A percentile compares a stretch with the other conserved stretches of the same genome.
phyloP scores from a whole-genome alignment of 2,797 vertebrate species.

The Gouania willdenowi region DNA sequence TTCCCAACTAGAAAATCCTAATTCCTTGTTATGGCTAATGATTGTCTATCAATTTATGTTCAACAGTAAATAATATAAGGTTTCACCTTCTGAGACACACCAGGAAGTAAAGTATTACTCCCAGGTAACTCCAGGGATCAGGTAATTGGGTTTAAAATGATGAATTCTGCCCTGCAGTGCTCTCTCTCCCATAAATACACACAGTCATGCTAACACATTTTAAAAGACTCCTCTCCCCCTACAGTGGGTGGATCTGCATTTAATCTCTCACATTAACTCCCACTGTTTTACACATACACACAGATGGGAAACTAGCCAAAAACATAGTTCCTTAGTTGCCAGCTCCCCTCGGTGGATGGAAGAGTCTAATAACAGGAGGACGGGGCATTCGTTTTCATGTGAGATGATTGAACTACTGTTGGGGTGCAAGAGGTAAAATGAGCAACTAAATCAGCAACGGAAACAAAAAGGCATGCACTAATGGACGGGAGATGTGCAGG shows the following conservation, averaged over 20 bases:
- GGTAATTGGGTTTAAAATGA: slow-evolving; percentile 45
- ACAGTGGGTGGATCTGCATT: slow-evolving; percentile 27
- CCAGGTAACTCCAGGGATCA: slow-evolving; percentile 40
- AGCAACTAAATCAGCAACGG: slow-evolving; percentile 68
- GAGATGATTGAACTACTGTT: slow-evolving; percentile 52
- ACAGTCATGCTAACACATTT: slow-evolving; percentile 21
- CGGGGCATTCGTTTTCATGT: slow-evolving; percentile 57
- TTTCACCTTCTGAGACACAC: slow-evolving; percentile 41
- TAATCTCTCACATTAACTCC: slow-evolving; percentile 41
- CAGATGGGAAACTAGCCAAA: slow-evolving; percentile 5
- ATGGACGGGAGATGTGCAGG: slow-evolving; percentile 45
- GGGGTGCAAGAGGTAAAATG: slow-evolving; percentile 48
- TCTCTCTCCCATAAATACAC: slow-evolving; percentile 36
- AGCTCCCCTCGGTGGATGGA: slow-evolving; percentile 7
- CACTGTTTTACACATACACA: slow-evolving; percentile 9
- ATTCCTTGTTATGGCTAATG: no score
- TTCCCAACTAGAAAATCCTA: no score
- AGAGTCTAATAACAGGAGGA: slow-evolving; percentile 48
- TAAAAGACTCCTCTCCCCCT: slow-evolving; percentile 37
- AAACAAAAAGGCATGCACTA: slow-evolving; percentile 58
- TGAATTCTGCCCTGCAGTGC: slow-evolving; percentile 38
- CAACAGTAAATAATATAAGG: slow-evolving; percentile 37
- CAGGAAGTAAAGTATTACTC: slow-evolving; percentile 53
- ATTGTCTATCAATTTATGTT: slow-evolving; percentile 11
- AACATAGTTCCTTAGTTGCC: slow-evolving; percentile 14